phyloP scores from a whole-genome alignment of 2,797 vertebrate species.

The Eulemur albifrons region DNA sequence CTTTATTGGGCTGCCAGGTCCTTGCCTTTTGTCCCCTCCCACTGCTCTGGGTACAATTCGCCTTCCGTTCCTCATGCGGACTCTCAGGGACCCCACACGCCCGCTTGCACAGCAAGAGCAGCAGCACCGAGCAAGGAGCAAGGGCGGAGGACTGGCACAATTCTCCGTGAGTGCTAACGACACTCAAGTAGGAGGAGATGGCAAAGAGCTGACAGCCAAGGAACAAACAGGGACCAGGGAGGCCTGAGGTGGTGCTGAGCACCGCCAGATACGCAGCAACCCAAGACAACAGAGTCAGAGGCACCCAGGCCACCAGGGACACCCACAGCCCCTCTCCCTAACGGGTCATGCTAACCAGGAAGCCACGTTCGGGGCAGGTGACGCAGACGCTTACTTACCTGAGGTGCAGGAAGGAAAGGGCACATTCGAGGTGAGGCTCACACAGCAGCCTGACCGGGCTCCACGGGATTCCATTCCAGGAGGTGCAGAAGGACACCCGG shows the following conservation, averaged over 20 bases:
- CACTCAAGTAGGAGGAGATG: too few relatives aligned
- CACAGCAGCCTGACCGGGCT: neutral
- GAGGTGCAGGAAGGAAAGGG: neutral
- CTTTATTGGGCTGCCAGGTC: neutral
- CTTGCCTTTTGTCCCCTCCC: neutral
- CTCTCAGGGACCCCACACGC: neutral
- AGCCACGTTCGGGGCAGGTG: accelerated
- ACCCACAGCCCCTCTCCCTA: accelerated
- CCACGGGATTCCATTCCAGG: neutral
- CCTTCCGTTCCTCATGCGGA: neutral
- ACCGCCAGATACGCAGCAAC: accelerated
- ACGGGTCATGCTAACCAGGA: neutral
- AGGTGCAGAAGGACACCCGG: neutral
- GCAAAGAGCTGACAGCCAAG: neutral
- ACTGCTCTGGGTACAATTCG: accelerated
- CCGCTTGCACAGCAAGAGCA: neutral
- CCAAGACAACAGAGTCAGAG: neutral
- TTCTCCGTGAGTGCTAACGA: accelerated
- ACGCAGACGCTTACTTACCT: neutral
- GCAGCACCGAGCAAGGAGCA: neutral
- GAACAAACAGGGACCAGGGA: neutral
- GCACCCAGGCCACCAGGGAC: neutral
- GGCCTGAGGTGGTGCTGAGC: accelerated
- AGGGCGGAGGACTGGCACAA: accelerated
- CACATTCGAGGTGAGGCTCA: accelerated